Evolutionary conservation across 2,888 invertebrate genomes (phyloP).

Genomic region (Rosalia funebris): DNA sequence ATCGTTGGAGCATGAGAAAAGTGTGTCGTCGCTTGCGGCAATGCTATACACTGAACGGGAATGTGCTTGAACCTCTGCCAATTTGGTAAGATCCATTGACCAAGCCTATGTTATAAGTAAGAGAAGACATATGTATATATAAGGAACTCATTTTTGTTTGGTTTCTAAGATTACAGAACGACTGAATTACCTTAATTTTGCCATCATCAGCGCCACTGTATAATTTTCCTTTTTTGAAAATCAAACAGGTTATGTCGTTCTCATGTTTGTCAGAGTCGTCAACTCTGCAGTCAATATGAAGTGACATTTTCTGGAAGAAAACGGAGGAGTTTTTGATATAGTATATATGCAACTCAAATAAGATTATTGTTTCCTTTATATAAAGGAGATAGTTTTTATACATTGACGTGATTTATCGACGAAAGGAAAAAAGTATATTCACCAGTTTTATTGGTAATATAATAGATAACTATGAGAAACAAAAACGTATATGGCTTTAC

Average conservation of each 20-base stretch:
- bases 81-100: conserved; percentile 62
- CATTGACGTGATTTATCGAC: too few species aligned
- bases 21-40: conserved; percentile 65
- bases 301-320: conserved; percentile 8
- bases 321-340: too few species aligned
- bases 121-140: too few species aligned
- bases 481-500: too few species aligned
- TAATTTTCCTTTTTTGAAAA: conserved; percentile 55
- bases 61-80: conserved; percentile 67
- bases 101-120: conserved; percentile 60
- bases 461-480: too few species aligned
- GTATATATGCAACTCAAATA: too few species aligned
- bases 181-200: conserved; percentile 66
- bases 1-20: conserved; percentile 74
- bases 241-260: not conserved
- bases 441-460: too few species aligned
- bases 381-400: too few species aligned
- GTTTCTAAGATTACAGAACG: too few species aligned
- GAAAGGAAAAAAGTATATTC: too few species aligned
- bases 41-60: conserved; percentile 71
- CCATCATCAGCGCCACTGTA: conserved; percentile 66
- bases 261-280: conserved; percentile 1
- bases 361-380: too few species aligned
- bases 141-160: too few species aligned
- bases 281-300: conserved; percentile 5